Base-by-base conservation (phyloP, 2,888 invertebrate genomes). In the Monopis laevigella region DNA sequence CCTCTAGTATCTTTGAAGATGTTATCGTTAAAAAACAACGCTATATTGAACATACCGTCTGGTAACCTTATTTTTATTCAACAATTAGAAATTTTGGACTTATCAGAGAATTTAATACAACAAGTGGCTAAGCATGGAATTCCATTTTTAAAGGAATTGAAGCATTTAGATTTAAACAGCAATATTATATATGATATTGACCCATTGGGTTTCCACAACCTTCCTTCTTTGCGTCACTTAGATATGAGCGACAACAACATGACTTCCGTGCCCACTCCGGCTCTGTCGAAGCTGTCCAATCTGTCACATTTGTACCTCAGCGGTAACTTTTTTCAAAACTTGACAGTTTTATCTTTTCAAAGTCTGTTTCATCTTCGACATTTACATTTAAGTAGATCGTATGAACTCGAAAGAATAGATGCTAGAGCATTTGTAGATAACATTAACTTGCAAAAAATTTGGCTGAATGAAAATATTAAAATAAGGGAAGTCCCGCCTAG, bases 221-320 rank as follows among this genome's bases (percentile, higher is more conserved):
- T 94, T 41, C 85, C 86, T 39, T 84, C 88, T 35, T 67, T 96
- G 35, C 86, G 88, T 46, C 83, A 84, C 54, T 82, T 94, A 54
- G 88, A 92, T 66, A 72, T 94, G 47, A 88, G 90, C 48, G 88
- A 92, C 62, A 95, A 95, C 68, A 90, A 91, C 65, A 83, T 96
- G 60, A 88, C 89, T 52, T 78, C 83, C 34, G 81, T 95, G 50
- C 92, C 92, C 49, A 91, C 90, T 36, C 82, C 84, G 45, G 88
- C 92, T 45, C 74, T 94, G 46, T 86, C 90, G 21, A 89, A 89
- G 72, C 75, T 94, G 60, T 85, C 88, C 46, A 88, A 89, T 62
- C 84, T 94, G 52, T 86, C 88, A 45, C 87, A 85, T 62, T 82
- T 94, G 51, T 86, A 88, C 56, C 77, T 94, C 55, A 92, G 89